Evolutionary conservation across 2,888 invertebrate species (phyloP), one percentile per base, ranked within the genome.

Genomic region (Dinocampus coccinellae): DNA sequence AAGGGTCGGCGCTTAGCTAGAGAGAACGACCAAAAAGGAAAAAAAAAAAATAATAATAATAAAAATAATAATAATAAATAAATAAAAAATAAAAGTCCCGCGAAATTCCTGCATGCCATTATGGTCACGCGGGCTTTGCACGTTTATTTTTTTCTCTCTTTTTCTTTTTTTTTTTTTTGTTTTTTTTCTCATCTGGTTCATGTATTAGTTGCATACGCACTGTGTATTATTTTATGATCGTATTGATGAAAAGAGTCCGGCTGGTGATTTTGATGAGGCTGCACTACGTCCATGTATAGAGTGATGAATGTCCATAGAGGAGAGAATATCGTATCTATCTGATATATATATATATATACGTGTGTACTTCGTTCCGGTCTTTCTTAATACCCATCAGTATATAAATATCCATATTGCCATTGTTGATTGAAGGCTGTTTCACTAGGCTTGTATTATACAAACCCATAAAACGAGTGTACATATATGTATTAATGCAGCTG

Each of bases 61-160:
- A 29, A 29, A 29, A 29, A 29, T 29, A 29, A 4, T n/a, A n/a
- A n/a, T n/a, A n/a, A n/a, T n/a, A 42, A 42, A 34, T 36, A 3
- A 34, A 13, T 20, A 42, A 22, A 60, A 16, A 62, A 26, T 63
- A 66, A 72, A 52, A 67, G 53, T 57, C 69, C 65, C 72, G 75
- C 69, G 71, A 73, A 76, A 77, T 77, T 77, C 76, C 76, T 77
- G 76, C 76, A 77, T 77, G 74, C 68, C 69, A 76, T 77, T 76
- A 77, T 72, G 53, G 63, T 53, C 63, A 63, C 64, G 47, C 33
- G 10, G 47, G 16, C n/a, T 7, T n/a, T 7, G 47, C 47, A 47
- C 47, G 47, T 47, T 47, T n/a, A 47, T 47, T 47, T 47, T 47
- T 47, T n/a, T 42, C 29, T 55, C 33, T 16, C 22, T 33, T 58